Evolutionary conservation across 2,797 vertebrate genomes (phyloP), one percentile per base, ranked within the genome.

Genomic region (Periparus ater): DNA sequence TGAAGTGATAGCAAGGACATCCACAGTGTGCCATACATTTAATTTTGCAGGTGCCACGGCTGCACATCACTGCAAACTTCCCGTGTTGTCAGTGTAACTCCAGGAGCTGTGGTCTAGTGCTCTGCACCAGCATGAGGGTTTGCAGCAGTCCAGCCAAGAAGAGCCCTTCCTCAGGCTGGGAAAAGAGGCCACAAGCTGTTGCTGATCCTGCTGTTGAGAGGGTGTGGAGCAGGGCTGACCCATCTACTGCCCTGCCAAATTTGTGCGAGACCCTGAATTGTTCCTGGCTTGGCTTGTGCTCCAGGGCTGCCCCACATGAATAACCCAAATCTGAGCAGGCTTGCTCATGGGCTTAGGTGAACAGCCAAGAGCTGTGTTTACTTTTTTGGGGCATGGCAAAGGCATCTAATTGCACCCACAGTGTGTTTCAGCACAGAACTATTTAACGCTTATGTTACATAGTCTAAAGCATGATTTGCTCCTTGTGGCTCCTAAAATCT

Each of bases 401-500:
- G 50, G 22, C 82, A 65, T 88, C 68, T 83, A 91, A 92, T 75
- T 93, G 80, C 66, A 88, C 72, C 86, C 84, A n/a, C 38, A 88
- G 57, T 42, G 55, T 93, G 75, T 91, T 94, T 97, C 79, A 87
- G 85, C 7, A 3, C 66, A 77, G 70, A 96, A 76, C 55, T 88
- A 76, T 87, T 93, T 93, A 95, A 93, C 27, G 11, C 60, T 89
- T 95, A 47, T 77, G 45, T 88, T 96, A 78, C 67, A 94, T 80
- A 93, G 79, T 68, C 85, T 72, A 61, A 85, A 93, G 65, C 34
- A 66, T 50, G 70, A 55, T 95, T 91, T 97, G 60, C 76, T 95
- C 55, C 62, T 80, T 93, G 94, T 86, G 92, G 96, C 88, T 97
- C 85, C 84, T 91, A 47, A 95, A 94, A 94, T 93, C 79, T 96